phyloP scores from a whole-genome alignment of 2,113 vertebrate species.

The Hirundichthys speculiger region DNA sequence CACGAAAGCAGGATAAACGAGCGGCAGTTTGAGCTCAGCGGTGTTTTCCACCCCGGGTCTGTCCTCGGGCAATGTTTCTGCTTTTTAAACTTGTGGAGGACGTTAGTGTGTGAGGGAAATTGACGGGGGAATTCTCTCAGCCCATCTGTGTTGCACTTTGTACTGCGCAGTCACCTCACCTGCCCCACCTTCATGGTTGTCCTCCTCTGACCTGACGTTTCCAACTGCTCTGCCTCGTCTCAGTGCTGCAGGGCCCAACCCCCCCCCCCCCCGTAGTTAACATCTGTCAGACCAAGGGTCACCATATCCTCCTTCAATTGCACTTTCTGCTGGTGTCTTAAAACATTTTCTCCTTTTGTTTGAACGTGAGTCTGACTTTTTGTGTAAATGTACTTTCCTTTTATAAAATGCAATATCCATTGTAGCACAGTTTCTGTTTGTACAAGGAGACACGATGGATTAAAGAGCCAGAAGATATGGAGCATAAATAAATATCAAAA shows the following conservation, averaged over 20 bases:
- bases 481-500: background rate
- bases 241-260: background rate
- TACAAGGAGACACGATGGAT: constrained; percentile 45
- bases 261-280: constrained; percentile 12
- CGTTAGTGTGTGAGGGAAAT: constrained; percentile 26
- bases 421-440: constrained; percentile 57
- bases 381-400: constrained; percentile 37
- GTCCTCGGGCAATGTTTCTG: constrained; percentile 7
- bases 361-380: constrained; percentile 18
- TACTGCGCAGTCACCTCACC: background rate
- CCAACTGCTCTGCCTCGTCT: background rate
- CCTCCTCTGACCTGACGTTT: constrained; percentile 4
- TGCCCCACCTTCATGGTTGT: constrained; percentile 1
- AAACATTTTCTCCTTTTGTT: constrained; percentile 13
- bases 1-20: background rate
- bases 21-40: constrained; percentile 20
- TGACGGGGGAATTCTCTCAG: constrained; percentile 3
- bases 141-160: constrained; percentile 24
- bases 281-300: constrained; percentile 30
- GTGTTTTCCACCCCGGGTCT: constrained; percentile 15
- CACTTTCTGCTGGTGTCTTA: constrained; percentile 40
- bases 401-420: constrained; percentile 38
- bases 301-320: constrained; percentile 28
- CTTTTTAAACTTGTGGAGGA: constrained; percentile 19
- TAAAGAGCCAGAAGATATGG: constrained; percentile 48